Percentiles rank a stretch among this genome's conserved stretches.
These are phyloP conservation scores for Cochlearius cochlearius DNA, from an alignment of 2,113 vertebrate species.

Conservation along the genomic window DNA sequence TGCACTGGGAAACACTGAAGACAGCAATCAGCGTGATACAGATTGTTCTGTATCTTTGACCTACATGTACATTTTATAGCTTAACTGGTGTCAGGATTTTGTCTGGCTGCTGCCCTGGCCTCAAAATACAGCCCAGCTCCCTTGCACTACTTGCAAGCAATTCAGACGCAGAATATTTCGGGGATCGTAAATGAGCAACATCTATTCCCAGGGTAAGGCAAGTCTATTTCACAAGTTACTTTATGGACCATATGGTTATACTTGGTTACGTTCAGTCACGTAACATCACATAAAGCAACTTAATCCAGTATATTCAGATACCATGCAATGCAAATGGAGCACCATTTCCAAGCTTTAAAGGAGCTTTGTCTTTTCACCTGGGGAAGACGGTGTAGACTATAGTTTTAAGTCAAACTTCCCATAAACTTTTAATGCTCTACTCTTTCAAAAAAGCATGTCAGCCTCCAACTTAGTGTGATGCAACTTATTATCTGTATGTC, in stretches of 20 bases:
- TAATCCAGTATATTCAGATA: constrained; percentile 44
- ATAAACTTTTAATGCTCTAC: background rate
- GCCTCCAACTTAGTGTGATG: background rate
- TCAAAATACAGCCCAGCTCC: background rate
- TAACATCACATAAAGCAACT: constrained; percentile 57
- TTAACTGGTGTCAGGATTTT: constrained; percentile 4
- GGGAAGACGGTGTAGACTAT: background rate
- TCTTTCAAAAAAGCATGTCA: background rate
- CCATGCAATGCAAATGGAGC: constrained; percentile 47
- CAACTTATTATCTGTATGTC: background rate
- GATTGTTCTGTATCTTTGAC: constrained; percentile 12
- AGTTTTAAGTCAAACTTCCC: constrained; percentile 51
- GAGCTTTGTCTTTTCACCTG: background rate
- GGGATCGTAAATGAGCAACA: constrained; percentile 48
- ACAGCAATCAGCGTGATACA: background rate
- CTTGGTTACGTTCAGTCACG: constrained; percentile 45
- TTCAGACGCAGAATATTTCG: constrained; percentile 37
- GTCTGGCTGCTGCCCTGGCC: background rate
- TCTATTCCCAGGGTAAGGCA: constrained; percentile 52
- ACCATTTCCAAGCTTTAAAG: constrained; percentile 39
- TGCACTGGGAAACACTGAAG: background rate
- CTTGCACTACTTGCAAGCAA: background rate
- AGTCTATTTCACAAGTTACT: constrained; percentile 65
- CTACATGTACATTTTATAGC: constrained; percentile 2
- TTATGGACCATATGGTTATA: constrained; percentile 60